Conservation (phyloP, 37 sponge, comb jelly and placozoan species). For the Cladorhizidae sp. region DNA sequence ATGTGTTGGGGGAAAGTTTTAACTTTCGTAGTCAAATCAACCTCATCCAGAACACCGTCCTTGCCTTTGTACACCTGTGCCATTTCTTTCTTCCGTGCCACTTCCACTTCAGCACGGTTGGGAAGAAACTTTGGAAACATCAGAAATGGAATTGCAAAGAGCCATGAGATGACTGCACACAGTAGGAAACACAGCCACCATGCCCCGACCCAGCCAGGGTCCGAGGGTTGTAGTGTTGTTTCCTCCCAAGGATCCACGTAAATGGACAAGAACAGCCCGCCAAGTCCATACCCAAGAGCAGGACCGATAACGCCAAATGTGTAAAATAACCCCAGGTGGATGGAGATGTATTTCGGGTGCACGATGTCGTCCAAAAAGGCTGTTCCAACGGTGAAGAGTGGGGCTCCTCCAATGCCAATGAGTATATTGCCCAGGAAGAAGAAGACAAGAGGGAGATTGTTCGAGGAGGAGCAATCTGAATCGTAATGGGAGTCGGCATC, state of each 20-base stretch:
- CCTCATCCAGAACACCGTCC: background rate
- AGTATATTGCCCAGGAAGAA: too few species aligned
- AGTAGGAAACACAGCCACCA: constrained; percentile 86
- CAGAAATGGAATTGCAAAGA: too few species aligned
- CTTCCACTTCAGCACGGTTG: constrained; percentile 19
- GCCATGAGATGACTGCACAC: constrained; percentile 41
- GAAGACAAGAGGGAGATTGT: too few species aligned
- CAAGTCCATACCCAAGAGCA: constrained; percentile 71
- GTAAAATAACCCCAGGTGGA: constrained; percentile 71
- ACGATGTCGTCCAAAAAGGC: constrained; percentile 79
- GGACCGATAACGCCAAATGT: constrained; percentile 72
- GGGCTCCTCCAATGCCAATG: too few species aligned
- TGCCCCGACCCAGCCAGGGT: constrained; percentile 84
- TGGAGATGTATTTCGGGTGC: constrained; percentile 55
- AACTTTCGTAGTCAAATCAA: constrained; percentile 10
- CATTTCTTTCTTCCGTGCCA: constrained; percentile 54
- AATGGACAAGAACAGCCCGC: constrained; percentile 60
- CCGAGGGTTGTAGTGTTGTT: constrained; percentile 48
- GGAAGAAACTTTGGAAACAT: constrained; percentile 74
- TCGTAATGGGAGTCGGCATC: too few species aligned
- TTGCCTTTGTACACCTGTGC: constrained; percentile 39
- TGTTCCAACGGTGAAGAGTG: too few species aligned
- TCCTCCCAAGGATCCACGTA: too few species aligned
- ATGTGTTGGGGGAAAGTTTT: too few species aligned
- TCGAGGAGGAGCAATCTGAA: too few species aligned